These are phyloP conservation scores for Aphaenogaster floridana DNA, from an alignment of 1,140 invertebrate genomes.

Conservation along the genomic window DNA sequence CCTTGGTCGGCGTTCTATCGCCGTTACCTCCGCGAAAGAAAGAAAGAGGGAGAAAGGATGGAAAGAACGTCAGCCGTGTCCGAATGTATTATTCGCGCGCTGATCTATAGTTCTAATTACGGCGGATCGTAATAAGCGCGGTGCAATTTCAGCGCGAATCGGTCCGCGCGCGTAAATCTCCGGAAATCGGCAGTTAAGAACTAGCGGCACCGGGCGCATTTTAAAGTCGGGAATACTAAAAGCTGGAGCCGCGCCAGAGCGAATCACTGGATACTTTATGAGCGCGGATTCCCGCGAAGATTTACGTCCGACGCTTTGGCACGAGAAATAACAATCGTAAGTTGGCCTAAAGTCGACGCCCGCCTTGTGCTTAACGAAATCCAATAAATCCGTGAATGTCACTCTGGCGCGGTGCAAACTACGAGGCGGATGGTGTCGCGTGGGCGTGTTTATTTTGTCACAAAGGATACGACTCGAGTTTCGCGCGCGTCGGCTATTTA, in stretches of 20 bases:
- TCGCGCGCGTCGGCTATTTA: slow-evolving; percentile 27
- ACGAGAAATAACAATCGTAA: slow-evolving; percentile 65
- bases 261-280: slow-evolving; percentile 69
- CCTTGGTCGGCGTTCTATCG: slow-evolving; percentile 19
- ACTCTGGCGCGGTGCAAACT: background rate
- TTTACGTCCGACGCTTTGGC: slow-evolving; percentile 58
- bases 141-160: slow-evolving; percentile 47
- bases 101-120: slow-evolving; percentile 65
- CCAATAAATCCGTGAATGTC: slow-evolving; percentile 40
- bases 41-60: background rate
- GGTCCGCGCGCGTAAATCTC: slow-evolving; percentile 66
- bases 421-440: background rate
- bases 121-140: slow-evolving; percentile 60
- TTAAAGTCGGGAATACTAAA: slow-evolving; percentile 60
- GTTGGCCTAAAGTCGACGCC: slow-evolving; percentile 40
- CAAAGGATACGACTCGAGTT: background rate
- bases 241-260: slow-evolving; percentile 68
- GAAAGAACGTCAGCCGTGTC: slow-evolving; percentile 34
- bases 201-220: slow-evolving; percentile 60
- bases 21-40: background rate
- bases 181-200: slow-evolving; percentile 66
- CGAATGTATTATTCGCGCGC: slow-evolving; percentile 57
- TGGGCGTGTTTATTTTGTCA: background rate
- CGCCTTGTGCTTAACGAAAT: slow-evolving; percentile 24
- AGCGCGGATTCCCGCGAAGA: slow-evolving; percentile 55